Percentiles rank a stretch among this genome's conserved stretches.
phyloP scores from a whole-genome alignment of 2,113 vertebrate species.

The Carassius carassius region DNA sequence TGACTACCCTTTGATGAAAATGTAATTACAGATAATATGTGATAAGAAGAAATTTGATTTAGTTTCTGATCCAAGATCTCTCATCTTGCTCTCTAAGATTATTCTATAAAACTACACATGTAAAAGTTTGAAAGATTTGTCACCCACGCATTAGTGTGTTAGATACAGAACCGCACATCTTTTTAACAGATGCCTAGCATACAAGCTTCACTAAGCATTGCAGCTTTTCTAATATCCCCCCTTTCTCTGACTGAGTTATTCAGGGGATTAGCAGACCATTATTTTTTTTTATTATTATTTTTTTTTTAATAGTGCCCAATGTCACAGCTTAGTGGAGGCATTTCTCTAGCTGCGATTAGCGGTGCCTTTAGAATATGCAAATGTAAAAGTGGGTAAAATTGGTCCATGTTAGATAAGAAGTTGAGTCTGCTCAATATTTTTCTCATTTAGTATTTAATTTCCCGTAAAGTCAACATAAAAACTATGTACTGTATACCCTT shows the following conservation, averaged over 20 bases:
- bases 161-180: neutral
- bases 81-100: constrained; percentile 20
- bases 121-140: constrained; percentile 13
- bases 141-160: neutral
- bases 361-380: constrained; percentile 21
- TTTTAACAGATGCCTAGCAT: neutral
- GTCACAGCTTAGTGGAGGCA: constrained; percentile 28
- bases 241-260: constrained; percentile 30
- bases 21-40: constrained; percentile 14
- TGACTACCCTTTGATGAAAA: constrained; percentile 12
- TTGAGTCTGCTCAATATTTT: constrained; percentile 11
- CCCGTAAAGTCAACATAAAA: neutral
- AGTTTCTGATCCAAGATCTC: constrained; percentile 10
- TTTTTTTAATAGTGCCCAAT: constrained; percentile 31
- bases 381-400: constrained; percentile 33
- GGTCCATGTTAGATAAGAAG: constrained; percentile 8
- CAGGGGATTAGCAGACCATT: constrained; percentile 36
- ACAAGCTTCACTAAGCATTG: constrained; percentile 17
- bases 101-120: neutral
- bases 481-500: neutral
- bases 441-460: constrained; percentile 1
- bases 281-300: constrained; percentile 16
- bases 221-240: constrained; percentile 24
- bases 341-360: constrained; percentile 38
- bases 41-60: constrained; percentile 26